Evolutionary conservation across 2,888 invertebrate genomes (phyloP), one percentile per base, ranked within the genome.

Genomic region (Pyrgus malvae): DNA sequence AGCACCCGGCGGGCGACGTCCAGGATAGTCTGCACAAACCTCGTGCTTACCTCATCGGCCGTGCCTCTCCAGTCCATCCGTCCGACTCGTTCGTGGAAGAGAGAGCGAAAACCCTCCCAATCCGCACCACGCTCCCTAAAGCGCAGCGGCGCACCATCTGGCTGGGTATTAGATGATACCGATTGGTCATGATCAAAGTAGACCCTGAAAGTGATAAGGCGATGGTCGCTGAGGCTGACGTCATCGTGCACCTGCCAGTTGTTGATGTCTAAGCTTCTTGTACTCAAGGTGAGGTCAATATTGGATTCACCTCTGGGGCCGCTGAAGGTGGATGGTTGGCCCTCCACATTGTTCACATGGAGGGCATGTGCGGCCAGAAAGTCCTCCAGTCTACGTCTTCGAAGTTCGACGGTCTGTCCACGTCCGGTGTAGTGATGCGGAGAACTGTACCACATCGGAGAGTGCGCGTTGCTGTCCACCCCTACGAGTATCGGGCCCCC

Each of bases 401-500:
- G 29, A 8, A n/a, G 9, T 1, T 8, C 29, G 7, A 9, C 29
- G 1, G 29, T 2, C 1, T 7, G 8, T 1, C 29, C 29, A 1
- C 29, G 29, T 3, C 29, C 29, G 1, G 7, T 3, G 9, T n/a
- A 29, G 1, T 69, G 66, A 0, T 57, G 25, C 0, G 14, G 19
- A 0, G 12, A 5, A 0, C 62, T 63, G 40, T 57, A 50, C 66
- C 69, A 71, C 9, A 69, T 3, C 0, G 67, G 67, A 0, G 68
- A 72, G 49, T 70, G 68, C 0, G 70, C 61, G 17, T 71, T 72
- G 3, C 38, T 35, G 48, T 71, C 71, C 0, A 57, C 57, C 0
- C 65, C 61, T 0, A 70, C 35, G 0, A 70, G 4, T 0, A 69
- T 49, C 0, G 9, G 23, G 0, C 7, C 17, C 0, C 65, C 66